A percentile compares a stretch with the other conserved stretches of the same genome.
Conservation (phyloP, 1,140 invertebrate species). For the Rhopalosiphum maidis region DNA sequence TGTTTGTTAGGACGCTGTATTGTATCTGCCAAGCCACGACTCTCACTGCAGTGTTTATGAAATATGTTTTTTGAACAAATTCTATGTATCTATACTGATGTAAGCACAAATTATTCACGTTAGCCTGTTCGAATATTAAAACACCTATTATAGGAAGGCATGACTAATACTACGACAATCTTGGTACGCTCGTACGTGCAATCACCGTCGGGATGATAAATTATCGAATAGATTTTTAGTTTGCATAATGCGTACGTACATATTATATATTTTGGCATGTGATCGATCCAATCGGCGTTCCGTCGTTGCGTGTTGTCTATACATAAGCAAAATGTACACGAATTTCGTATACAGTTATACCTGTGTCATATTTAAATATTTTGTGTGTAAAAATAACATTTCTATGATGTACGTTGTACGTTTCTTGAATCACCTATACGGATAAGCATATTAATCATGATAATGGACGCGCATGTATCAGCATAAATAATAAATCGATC, state of each 20-base stretch:
- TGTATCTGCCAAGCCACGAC: not conserved
- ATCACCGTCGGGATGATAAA: not conserved
- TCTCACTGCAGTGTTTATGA: not conserved
- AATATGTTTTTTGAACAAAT: not conserved
- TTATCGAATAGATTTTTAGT: not conserved
- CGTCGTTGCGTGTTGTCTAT: not conserved
- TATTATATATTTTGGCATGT: not conserved
- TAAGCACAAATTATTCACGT: not conserved
- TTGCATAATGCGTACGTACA: not conserved
- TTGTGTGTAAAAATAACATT: conserved; percentile 6
- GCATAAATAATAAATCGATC: not conserved
- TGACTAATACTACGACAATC: not conserved
- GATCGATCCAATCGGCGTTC: not conserved
- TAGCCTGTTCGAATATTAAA: not conserved
- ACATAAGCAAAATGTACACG: not conserved
- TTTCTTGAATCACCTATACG: not conserved
- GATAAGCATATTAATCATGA: not conserved
- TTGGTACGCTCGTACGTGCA: not conserved
- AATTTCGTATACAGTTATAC: not conserved
- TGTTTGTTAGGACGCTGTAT: not conserved
- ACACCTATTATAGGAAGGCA: not conserved
- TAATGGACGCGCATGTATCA: not conserved
- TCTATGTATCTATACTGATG: not conserved
- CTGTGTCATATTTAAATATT: not conserved
- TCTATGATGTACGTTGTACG: not conserved